Evolutionary conservation across 2,113 vertebrate species (phyloP), one percentile per base, ranked within the genome.

Genomic region (Phodopus roborovskii): DNA sequence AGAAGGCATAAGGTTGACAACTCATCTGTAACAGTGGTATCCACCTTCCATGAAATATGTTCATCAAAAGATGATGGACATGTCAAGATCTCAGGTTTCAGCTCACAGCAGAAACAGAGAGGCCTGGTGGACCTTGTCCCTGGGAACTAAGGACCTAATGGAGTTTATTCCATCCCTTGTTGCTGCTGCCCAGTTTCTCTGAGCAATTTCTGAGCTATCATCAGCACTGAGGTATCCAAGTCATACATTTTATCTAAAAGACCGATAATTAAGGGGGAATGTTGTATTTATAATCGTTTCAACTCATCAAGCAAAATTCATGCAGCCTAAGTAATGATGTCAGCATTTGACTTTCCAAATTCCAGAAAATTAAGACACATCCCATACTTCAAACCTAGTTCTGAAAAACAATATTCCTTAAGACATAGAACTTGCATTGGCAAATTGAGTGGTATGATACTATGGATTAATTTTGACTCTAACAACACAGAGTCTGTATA

Each of bases 331-430:
- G 50, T 33, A 20, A n/a, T 13, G 91, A 94, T 17, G 17, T 85
- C 39, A 96, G 33, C 33, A 91, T 45, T 84, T 77, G 66, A 73
- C 16, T 94, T 93, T 45, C 7, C 74, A 93, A 56, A 91, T 92
- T 96, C 74, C 78, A 19, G 4, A 22, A 33, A 70, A 88, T 78
- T 56, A 89, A 94, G 95, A 87, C 13, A 62, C 24, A 90, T 78
- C 17, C 36, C 64, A 77, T 78, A 60, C 26, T 39, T 93, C 42
- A 70, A 84, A 56, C 7, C 13, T 58, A 81, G 75, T 87, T 90
- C 70, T 64, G 39, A 48, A 96, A 92, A 95, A 73, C 81, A 1
- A 24, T 70, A 71, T 45, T 93, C 85, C 77, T 84, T 88, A 71
- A 71, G 77, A 82, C 85, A 78, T 89, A 42, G 53, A 70, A 93